phyloP scores from a whole-genome alignment of 2,888 invertebrate genomes.

The Cryptocephalus primarius region DNA sequence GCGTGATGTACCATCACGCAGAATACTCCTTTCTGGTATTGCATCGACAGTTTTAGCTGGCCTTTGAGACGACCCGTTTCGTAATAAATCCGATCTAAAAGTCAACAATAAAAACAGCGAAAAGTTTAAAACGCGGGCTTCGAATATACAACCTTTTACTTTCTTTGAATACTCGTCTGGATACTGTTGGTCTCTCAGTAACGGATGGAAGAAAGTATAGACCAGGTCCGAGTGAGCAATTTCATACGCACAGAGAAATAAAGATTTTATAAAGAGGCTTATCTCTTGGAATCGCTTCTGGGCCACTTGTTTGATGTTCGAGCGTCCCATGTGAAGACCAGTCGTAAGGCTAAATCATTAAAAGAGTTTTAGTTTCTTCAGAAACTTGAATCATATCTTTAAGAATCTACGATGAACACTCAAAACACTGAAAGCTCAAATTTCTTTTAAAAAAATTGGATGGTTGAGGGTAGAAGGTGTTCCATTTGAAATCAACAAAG shows the following conservation, averaged over 20 bases:
- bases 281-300: constrained; percentile 85
- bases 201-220: constrained; percentile 97
- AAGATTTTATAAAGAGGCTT: constrained; percentile 72
- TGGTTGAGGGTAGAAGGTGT: no score
- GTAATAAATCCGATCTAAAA: constrained; percentile 20
- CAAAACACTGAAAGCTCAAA: no score
- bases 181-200: constrained; percentile 88
- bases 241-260: constrained; percentile 83
- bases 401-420: no score
- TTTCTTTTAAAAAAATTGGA: no score
- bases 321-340: constrained; percentile 77
- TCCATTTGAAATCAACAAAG: no score
- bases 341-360: constrained; percentile 48
- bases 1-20: constrained; percentile 85
- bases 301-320: constrained; percentile 91
- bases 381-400: no score
- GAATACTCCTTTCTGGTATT: constrained; percentile 62
- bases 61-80: constrained; percentile 45
- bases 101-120: constrained; percentile 6
- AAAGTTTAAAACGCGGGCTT: neutral
- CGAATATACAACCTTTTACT: constrained; percentile 51
- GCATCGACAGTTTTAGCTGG: constrained; percentile 67
- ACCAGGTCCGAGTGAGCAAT: constrained; percentile 93
- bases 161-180: constrained; percentile 69
- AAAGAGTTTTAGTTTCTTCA: neutral